A percentile compares a stretch with the other conserved stretches of the same genome.
Evolutionary conservation across 2,113 vertebrate genomes (phyloP).

Genomic region (Rhinoptilus africanus): DNA sequence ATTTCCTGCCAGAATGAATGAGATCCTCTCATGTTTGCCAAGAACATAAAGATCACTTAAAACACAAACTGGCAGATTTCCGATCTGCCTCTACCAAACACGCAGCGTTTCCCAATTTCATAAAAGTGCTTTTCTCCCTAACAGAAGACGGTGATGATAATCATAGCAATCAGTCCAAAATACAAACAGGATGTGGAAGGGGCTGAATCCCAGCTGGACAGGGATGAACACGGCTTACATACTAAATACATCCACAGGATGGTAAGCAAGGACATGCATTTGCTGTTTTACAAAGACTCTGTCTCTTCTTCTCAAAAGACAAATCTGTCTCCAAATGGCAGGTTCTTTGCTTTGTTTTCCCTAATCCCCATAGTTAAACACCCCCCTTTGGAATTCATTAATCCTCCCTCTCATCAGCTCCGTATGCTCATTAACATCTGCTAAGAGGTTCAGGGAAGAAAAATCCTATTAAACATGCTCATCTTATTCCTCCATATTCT

Average conservation of each 20-base stretch:
- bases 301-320: background rate
- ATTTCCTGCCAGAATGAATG: conserved; percentile 51
- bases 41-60: conserved; percentile 54
- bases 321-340: conserved; percentile 36
- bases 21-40: conserved; percentile 42
- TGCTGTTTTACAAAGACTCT: conserved; percentile 28
- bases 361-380: conserved; percentile 61
- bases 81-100: conserved; percentile 63
- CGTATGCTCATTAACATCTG: conserved; percentile 41
- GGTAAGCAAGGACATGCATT: conserved; percentile 76
- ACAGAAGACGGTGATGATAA: conserved; percentile 95
- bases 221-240: conserved; percentile 91
- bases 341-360: conserved; percentile 56
- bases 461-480: conserved; percentile 49
- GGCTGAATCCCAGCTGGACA: conserved; percentile 78
- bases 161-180: conserved; percentile 95
- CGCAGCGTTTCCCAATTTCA: conserved; percentile 51
- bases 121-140: conserved; percentile 71
- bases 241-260: conserved; percentile 95
- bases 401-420: conserved; percentile 58
- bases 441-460: conserved; percentile 59
- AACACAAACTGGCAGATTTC: conserved; percentile 69
- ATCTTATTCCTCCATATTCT: conserved; percentile 28
- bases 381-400: conserved; percentile 62
- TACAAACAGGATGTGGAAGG: conserved; percentile 94